phyloP scores from a whole-genome alignment of 35 echinoderm and acorn worm species.

The Ptychodera flava region DNA sequence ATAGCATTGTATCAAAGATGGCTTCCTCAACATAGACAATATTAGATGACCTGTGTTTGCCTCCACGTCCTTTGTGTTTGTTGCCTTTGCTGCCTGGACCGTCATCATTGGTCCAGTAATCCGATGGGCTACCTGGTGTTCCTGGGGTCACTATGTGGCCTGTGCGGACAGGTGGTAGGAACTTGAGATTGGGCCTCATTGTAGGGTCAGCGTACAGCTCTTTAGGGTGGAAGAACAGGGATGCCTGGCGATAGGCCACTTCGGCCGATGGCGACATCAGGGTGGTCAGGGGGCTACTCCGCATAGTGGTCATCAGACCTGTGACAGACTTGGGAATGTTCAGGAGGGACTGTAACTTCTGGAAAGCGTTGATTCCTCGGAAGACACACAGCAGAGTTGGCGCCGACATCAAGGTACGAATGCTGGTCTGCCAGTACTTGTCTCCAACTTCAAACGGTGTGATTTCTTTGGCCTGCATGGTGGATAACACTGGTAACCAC shows the following conservation, averaged over 20 bases:
- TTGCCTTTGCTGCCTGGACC: slow-evolving; percentile 20
- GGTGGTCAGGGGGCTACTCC: slow-evolving; percentile 23
- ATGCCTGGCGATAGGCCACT: slow-evolving; percentile 83
- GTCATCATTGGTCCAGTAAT: background rate
- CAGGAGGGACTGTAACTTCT: slow-evolving; percentile 41
- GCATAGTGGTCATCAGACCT: slow-evolving; percentile 13
- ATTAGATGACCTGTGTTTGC: slow-evolving; percentile 29
- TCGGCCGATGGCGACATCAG: slow-evolving; percentile 78
- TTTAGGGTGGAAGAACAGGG: slow-evolving; percentile 76
- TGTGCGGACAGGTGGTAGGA: slow-evolving; percentile 62
- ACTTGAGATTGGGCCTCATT: slow-evolving; percentile 77
- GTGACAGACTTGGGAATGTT: slow-evolving; percentile 5
- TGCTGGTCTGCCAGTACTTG: slow-evolving; percentile 78
- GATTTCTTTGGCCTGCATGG: slow-evolving; percentile 80
- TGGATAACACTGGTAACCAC: slow-evolving; percentile 63
- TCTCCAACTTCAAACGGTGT: slow-evolving; percentile 94
- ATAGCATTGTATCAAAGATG: slow-evolving; percentile 84
- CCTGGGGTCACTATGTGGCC: background rate
- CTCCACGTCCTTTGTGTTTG: slow-evolving; percentile 33
- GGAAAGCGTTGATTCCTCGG: slow-evolving; percentile 76
- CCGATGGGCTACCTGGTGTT: background rate
- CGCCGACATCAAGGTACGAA: slow-evolving; percentile 58
- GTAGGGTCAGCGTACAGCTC: slow-evolving; percentile 87
- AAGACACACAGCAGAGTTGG: slow-evolving; percentile 73
- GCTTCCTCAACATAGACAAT: slow-evolving; percentile 81